Conservation (phyloP, 53 echinoderm and acorn worm genomes). For the Apostichopus leukothele region DNA sequence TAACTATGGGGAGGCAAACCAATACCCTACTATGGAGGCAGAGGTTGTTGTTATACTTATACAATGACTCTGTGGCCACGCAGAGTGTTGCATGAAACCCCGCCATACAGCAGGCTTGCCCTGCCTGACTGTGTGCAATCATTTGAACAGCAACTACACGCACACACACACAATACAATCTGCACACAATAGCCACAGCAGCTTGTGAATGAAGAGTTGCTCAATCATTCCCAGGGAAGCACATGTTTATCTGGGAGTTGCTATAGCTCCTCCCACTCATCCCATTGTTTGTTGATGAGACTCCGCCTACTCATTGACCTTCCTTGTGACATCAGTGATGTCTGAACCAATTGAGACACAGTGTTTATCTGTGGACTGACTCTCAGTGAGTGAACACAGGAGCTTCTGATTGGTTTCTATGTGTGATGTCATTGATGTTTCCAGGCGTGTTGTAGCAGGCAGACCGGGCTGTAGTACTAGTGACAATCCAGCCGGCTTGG, state of each 20-base stretch:
- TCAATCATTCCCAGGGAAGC: conserved; percentile 42
- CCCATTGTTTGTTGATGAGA: conserved; percentile 43
- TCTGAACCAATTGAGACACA: conserved; percentile 10
- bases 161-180: neutral
- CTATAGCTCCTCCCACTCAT: conserved; percentile 31
- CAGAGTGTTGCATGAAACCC: no score
- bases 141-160: neutral
- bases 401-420: conserved; percentile 36
- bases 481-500: neutral
- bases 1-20: no score
- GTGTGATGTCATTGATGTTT: conserved; percentile 41
- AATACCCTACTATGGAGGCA: no score
- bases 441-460: conserved; percentile 36
- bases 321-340: conserved; percentile 31
- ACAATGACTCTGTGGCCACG: no score
- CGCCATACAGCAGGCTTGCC: no score
- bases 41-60: no score
- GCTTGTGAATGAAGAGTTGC: conserved; percentile 40
- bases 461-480: neutral
- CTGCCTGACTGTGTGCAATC: no score
- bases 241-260: conserved; percentile 15
- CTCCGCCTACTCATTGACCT: conserved; percentile 46
- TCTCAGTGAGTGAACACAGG: conserved; percentile 9
- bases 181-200: neutral
- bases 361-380: conserved; percentile 14